Percentiles rank a stretch among this genome's conserved stretches.
Evolutionary conservation across 2,113 vertebrate genomes (phyloP).

Genomic region (Passer montanus): DNA sequence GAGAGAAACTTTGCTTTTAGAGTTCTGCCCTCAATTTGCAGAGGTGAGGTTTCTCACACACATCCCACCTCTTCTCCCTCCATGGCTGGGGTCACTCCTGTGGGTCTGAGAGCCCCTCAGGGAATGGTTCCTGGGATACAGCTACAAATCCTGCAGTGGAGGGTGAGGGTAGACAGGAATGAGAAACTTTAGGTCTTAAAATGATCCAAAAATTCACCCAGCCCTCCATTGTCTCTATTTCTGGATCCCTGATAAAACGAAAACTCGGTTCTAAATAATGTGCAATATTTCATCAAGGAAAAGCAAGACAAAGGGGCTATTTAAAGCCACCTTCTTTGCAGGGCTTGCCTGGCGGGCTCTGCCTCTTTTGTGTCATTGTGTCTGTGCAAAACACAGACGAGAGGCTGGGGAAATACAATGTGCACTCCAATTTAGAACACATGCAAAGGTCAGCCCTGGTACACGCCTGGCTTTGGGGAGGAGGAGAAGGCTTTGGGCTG

Average conservation of each 20-base stretch:
- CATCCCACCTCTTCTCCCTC: neutral
- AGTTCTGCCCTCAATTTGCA: neutral
- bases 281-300: conserved; percentile 35
- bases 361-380: conserved; percentile 56
- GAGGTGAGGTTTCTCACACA: neutral
- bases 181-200: neutral
- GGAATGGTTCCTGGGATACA: neutral
- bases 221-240: conserved; percentile 55
- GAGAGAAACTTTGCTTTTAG: neutral
- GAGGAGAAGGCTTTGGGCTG: neutral
- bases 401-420: conserved; percentile 34
- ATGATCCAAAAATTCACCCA: neutral
- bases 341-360: conserved; percentile 24
- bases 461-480: neutral
- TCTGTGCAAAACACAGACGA: conserved; percentile 18
- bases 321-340: conserved; percentile 52
- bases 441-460: conserved; percentile 49
- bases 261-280: neutral
- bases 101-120: neutral
- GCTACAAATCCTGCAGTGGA: neutral
- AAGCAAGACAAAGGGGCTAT: conserved; percentile 65
- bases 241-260: conserved; percentile 31
- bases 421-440: neutral
- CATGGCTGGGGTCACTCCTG: neutral
- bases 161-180: neutral